phyloP scores from a whole-genome alignment of 2,888 invertebrate genomes.

The Norana najaformis region DNA sequence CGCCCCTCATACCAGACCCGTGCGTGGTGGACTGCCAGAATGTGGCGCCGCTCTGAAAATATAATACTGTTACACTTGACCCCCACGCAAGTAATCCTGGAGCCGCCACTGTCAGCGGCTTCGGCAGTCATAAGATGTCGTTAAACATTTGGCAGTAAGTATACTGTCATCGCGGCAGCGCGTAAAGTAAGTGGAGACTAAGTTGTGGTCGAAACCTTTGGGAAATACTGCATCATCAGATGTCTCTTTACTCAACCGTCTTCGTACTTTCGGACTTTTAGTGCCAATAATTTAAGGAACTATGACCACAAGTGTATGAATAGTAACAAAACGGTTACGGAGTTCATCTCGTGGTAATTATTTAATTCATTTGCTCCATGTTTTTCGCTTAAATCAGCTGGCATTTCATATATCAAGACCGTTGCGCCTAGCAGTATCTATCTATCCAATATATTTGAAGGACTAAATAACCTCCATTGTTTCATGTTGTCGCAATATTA shows the following conservation, averaged over 20 bases:
- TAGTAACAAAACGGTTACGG: background rate
- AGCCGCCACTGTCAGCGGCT: no score
- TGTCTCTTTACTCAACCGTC: background rate
- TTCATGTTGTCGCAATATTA: background rate
- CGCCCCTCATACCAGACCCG: no score
- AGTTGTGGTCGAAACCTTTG: no score
- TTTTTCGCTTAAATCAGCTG: background rate
- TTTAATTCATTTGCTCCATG: background rate
- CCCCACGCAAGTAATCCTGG: no score
- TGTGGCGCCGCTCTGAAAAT: no score
- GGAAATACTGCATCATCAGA: background rate
- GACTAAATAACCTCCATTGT: background rate
- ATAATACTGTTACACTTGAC: no score
- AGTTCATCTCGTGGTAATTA: background rate
- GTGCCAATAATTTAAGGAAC: background rate
- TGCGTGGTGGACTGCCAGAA: no score
- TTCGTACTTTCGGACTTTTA: background rate
- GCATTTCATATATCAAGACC: background rate
- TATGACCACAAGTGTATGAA: background rate
- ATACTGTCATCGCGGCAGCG: no score
- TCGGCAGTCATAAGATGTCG: no score
- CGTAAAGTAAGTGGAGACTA: no score
- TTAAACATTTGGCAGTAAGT: no score
- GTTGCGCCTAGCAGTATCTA: background rate
- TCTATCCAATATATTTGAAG: background rate